Base-by-base conservation (phyloP, 2,888 invertebrate genomes). In the Phrixothrix hirtus region DNA sequence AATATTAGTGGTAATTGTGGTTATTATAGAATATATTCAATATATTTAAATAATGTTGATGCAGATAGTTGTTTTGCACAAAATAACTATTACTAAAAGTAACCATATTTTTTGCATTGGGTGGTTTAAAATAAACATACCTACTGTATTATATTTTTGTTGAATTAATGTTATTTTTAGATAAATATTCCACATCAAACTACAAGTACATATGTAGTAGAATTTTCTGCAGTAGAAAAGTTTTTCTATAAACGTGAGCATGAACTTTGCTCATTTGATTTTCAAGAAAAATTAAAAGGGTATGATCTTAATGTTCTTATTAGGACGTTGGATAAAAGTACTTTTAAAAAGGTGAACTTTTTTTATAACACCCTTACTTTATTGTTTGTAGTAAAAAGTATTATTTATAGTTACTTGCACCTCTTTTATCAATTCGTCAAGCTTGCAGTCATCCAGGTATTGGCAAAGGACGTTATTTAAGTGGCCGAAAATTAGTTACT, bases 371-470 rank as follows among this genome's bases (percentile, higher is more conserved):
- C 4, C 7, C 7, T 21, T 3, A 21, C 21, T 21, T 3, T 21
- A 3, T 5, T 21, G 7, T 21, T 5, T 21, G 7, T 21, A 5
- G 4, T 21, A 46, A 16, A 3, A 29, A 17, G 3, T 11, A 7
- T 17, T 30, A 60, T 30, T 71, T 70, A 12, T 63, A 81, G 79
- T 59, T 89, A 38, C 66, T 89, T 62, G 77, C 77, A 34, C 89
- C 89, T 0, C 75, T 90, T 47, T 70, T 84, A 39, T 78, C 81
- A 42, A 74, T 90, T 47, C 79, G 89, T 0, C 86, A 88, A 72
- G 85, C 86, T 1, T 89, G 89, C 67, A 83, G 83, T 7, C 84
- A 87, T 69, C 88, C 88, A 0, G 83, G 84, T 68, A 79, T 83
- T 44, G 80, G 80, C 2, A 72, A 79, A 55, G 81, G 81, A 4